Evolutionary conservation across 2,113 vertebrate genomes (phyloP), one percentile per base, ranked within the genome.

Genomic region (Sarotherodon lohbergeri): DNA sequence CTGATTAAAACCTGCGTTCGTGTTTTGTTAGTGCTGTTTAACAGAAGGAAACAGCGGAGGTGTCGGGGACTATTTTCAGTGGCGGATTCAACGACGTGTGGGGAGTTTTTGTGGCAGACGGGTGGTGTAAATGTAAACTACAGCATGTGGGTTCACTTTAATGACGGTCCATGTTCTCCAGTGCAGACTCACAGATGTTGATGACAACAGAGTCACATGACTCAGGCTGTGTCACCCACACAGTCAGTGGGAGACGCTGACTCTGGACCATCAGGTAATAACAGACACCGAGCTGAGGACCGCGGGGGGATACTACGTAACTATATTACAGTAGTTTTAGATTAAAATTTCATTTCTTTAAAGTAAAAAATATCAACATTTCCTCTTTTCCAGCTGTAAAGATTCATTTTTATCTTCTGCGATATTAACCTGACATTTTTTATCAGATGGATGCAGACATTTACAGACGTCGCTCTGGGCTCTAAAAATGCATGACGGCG

Each of bases 31-130:
- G 61, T n/a, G 32, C 32, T 39, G 7, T 22, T 41, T 41, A 68
- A 68, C n/a, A 17, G 48, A 50, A 55, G 63, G 63, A 68, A 24
- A 41, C 12, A 9, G n/a, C 0, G 1, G 12, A 41, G 34, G 61
- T 0, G n/a, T 71, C 19, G 1, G 66, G 66, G 36, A 71, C 66
- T 71, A 71, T 14, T 68, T 71, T 41, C 36, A 43, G 0, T 8
- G 0, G 63, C 4, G 3, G 36, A 71, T 43, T 24, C 1, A 71
- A 14, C 12, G 1, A 14, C 22, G 3, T 14, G 7, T 71, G 36
- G 10, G 63, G 61, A 36, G 10, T 41, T 68, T 41, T 68, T 41
- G 11, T 13, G 34, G 63, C 12, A 43, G 66, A 7, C 7, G 16
- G 8, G 36, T 0, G 36, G 39, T 8, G 22, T 24, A 14, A 41